Evolutionary conservation across 35 echinoderm and acorn worm species (phyloP).

Genomic region (Hemicentrotus pulcherrimus): DNA sequence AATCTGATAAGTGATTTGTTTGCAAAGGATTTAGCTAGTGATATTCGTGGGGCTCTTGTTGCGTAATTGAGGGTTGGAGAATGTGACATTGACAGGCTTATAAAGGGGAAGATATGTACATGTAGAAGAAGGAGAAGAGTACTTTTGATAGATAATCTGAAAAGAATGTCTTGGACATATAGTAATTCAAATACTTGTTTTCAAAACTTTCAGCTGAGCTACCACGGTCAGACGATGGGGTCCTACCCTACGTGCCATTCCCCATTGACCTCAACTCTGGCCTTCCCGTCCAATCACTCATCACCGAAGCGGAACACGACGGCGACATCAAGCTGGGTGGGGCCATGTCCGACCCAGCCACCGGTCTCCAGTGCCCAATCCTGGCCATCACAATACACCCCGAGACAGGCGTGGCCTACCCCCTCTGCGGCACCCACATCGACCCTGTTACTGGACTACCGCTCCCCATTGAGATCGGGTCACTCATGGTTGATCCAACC

Average conservation of each 20-base stretch:
- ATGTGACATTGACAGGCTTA: no score
- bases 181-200: neutral
- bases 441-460: conserved; percentile 95
- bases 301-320: conserved; percentile 66
- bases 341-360: conserved; percentile 76
- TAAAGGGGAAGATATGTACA: no score
- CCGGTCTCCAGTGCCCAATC: conserved; percentile 88
- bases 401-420: conserved; percentile 90
- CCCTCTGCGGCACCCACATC: conserved; percentile 89
- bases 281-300: conserved; percentile 59
- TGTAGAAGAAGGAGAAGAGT: no score
- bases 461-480: conserved; percentile 87
- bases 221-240: conserved; percentile 74
- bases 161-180: neutral
- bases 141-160: no score
- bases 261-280: conserved; percentile 79
- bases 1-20: no score
- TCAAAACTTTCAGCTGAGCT: conserved; percentile 74
- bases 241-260: conserved; percentile 94
- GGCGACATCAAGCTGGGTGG: conserved; percentile 83
- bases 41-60: no score
- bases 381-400: conserved; percentile 93
- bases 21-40: no score
- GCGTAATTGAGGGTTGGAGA: no score
- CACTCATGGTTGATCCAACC: conserved; percentile 93